phyloP scores from a whole-genome alignment of 2,888 invertebrate species.

The Lissonota sp. region DNA sequence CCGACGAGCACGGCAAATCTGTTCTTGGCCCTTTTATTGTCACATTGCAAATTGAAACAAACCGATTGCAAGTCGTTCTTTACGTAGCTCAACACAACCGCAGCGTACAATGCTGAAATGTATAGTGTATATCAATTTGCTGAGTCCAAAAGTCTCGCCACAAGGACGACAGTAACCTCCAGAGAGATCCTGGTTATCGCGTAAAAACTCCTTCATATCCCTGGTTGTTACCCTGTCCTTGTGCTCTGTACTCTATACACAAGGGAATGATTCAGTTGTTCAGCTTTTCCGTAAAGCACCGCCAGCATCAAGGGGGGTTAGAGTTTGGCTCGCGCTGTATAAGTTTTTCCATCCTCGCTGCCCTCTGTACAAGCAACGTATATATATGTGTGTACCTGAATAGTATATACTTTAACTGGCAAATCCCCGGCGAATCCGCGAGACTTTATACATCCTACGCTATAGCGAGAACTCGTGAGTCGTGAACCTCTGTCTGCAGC shows the following conservation, averaged over 20 bases:
- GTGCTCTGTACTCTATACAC: slow-evolving; percentile 41
- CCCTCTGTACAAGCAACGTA: slow-evolving; percentile 3
- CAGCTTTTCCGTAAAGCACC: slow-evolving; percentile 45
- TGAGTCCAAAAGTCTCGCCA: slow-evolving; percentile 45
- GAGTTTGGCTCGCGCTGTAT: slow-evolving; percentile 37
- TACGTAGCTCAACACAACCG: no score
- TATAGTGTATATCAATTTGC: slow-evolving; percentile 55
- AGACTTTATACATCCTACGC: slow-evolving; percentile 61
- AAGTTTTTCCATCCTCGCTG: slow-evolving; percentile 39
- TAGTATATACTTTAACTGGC: slow-evolving; percentile 66
- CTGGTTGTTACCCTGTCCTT: slow-evolving; percentile 31
- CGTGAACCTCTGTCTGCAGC: slow-evolving; percentile 34
- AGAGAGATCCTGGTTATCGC: slow-evolving; percentile 48
- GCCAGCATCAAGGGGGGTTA: slow-evolving; percentile 19
- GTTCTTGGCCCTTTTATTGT: no score
- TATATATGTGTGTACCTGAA: slow-evolving; percentile 46
- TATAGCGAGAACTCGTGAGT: slow-evolving; percentile 44
- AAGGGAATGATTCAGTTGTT: slow-evolving; percentile 52
- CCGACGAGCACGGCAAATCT: no score
- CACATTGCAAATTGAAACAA: no score
- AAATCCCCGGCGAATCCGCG: slow-evolving; percentile 66
- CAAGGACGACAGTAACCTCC: slow-evolving; percentile 47
- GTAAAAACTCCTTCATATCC: slow-evolving; percentile 33
- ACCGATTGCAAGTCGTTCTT: no score
- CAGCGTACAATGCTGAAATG: no score